Conservation (phyloP, 2,888 invertebrate species). For the Habroteleia sp. region DNA sequence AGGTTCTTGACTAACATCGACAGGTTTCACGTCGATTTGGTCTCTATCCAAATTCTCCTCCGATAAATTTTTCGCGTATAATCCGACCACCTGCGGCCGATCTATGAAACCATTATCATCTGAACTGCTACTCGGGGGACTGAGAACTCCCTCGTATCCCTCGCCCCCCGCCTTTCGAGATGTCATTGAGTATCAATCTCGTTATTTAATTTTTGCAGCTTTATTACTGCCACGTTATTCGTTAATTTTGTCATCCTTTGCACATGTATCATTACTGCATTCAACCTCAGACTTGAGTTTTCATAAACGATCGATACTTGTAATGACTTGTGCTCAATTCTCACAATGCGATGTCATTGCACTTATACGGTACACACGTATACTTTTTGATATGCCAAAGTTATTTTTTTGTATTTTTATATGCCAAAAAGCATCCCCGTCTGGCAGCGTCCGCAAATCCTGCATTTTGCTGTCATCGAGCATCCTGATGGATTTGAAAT, state of each 20-base stretch:
- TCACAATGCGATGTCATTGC: slow-evolving; percentile 52
- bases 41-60: too few species aligned
- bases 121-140: slow-evolving; percentile 77
- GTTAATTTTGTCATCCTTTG: slow-evolving; percentile 38
- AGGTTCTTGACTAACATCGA: slow-evolving; percentile 62
- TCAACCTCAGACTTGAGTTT: slow-evolving; percentile 49
- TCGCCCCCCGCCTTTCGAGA: slow-evolving; percentile 78
- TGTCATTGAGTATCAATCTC: slow-evolving; percentile 75
- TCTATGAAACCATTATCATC: slow-evolving; percentile 77
- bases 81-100: slow-evolving; percentile 65
- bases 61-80: slow-evolving; percentile 72
- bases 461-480: background rate
- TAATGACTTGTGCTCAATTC: slow-evolving; percentile 57
- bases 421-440: background rate
- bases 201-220: slow-evolving; percentile 49
- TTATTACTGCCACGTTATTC: slow-evolving; percentile 47
- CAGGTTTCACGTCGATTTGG: too few species aligned
- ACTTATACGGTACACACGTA: slow-evolving; percentile 17
- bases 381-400: slow-evolving; percentile 6
- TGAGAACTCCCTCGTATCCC: slow-evolving; percentile 76
- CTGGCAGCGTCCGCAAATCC: background rate
- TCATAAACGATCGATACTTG: slow-evolving; percentile 55
- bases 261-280: slow-evolving; percentile 45
- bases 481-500: background rate
- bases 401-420: slow-evolving; percentile 4